A percentile compares a stretch with the other conserved stretches of the same genome.
These are phyloP conservation scores for Drosophila quinaria DNA, from an alignment of 2,888 invertebrate genomes.

Conservation along the genomic window DNA sequence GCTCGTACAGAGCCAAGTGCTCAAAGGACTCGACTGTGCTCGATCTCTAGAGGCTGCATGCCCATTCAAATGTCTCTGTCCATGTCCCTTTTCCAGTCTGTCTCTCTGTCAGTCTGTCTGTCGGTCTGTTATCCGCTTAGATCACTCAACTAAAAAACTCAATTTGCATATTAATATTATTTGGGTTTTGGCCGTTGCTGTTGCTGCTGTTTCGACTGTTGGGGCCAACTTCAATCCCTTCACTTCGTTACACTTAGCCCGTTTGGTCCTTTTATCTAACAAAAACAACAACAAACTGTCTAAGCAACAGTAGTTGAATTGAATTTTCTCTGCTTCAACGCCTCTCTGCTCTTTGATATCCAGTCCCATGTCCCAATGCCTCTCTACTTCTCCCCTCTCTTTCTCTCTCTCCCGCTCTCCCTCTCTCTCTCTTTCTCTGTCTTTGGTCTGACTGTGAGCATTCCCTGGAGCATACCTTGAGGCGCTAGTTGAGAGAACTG, in stretches of 20 bases:
- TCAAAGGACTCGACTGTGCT: conserved; percentile 21
- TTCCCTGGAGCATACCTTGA: conserved; percentile 58
- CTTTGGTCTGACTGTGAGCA: conserved; percentile 6
- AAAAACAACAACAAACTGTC: conserved; percentile 36
- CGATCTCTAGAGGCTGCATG: conserved; percentile 59
- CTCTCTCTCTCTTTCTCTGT: background rate
- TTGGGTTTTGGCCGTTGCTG: conserved; percentile 57
- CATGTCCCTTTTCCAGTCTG: conserved; percentile 7
- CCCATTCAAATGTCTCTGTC: conserved; percentile 42
- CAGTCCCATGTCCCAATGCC: conserved; percentile 40
- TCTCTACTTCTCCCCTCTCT: background rate
- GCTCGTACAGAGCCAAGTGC: conserved; percentile 64
- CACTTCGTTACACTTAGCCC: conserved; percentile 34
- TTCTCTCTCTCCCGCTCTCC: background rate
- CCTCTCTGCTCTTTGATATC: conserved; percentile 75
- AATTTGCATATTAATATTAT: conserved; percentile 85
- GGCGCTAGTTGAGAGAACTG: conserved; percentile 31
- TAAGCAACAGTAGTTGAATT: conserved; percentile 79
- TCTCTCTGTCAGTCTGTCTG: conserved; percentile 32
- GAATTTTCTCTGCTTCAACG: conserved; percentile 80
- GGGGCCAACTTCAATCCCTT: conserved; percentile 22
- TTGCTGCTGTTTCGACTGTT: conserved; percentile 29
- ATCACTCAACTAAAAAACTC: conserved; percentile 85
- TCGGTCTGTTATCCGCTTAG: conserved; percentile 80
- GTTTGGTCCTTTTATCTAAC: conserved; percentile 66